These are phyloP conservation scores for Pachycephus smyrnensis DNA, from an alignment of 2,888 invertebrate genomes.

Conservation along the genomic window DNA sequence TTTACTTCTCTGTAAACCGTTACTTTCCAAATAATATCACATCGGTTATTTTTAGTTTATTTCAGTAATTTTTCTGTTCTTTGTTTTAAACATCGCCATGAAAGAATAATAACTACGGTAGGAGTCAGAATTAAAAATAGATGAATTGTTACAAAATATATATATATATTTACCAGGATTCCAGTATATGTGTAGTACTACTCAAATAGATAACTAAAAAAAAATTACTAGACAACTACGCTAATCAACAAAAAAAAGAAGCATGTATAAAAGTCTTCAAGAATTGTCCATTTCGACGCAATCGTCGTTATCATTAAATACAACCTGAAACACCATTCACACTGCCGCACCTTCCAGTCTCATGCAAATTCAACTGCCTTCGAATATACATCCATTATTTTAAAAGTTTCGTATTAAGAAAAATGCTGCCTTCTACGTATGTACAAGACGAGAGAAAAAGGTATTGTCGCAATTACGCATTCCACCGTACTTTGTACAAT, in stretches of 20 bases:
- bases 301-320: background rate
- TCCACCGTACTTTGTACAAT: background rate
- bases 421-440: background rate
- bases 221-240: background rate
- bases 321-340: background rate
- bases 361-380: background rate
- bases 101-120: background rate
- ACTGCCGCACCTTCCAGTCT: background rate
- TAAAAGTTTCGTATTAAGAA: background rate
- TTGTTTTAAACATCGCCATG: background rate
- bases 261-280: background rate
- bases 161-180: background rate
- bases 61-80: background rate
- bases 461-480: background rate
- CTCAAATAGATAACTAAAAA: conserved; percentile 5
- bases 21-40: background rate
- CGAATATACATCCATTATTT: background rate
- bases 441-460: background rate
- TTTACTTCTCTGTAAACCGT: background rate
- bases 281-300: background rate
- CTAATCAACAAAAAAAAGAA: background rate
- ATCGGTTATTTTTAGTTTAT: background rate
- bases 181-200: background rate
- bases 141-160: conserved; percentile 5
- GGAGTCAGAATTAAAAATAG: background rate